A percentile compares a stretch with the other conserved stretches of the same genome.
These are phyloP conservation scores for Pelosia muscerda DNA, from an alignment of 2,888 invertebrate genomes.

Conservation along the genomic window DNA sequence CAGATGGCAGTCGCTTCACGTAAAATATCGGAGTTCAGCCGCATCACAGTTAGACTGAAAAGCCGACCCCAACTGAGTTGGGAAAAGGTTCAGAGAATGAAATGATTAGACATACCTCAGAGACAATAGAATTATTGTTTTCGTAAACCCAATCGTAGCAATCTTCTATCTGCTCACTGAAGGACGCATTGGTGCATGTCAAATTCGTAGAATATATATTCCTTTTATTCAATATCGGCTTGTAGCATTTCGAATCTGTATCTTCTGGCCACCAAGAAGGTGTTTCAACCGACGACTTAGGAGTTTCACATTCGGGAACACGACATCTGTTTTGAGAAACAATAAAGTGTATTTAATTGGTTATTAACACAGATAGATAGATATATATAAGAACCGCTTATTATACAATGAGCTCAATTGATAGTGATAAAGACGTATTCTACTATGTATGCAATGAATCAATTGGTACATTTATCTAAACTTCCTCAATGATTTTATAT, in stretches of 20 bases:
- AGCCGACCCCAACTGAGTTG: no score
- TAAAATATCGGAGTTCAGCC: no score
- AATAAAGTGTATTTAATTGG: background rate
- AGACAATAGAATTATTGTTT: constrained; percentile 69
- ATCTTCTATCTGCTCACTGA: constrained; percentile 59
- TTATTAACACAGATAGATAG: background rate
- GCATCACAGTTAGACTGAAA: no score
- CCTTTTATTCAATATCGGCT: constrained; percentile 59
- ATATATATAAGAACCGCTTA: constrained; percentile 24
- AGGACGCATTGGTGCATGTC: constrained; percentile 66
- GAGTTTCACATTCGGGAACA: constrained; percentile 70
- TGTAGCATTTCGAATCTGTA: constrained; percentile 64
- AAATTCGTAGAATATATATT: constrained; percentile 52
- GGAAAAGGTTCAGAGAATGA: no score
- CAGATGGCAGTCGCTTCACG: no score
- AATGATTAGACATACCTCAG: constrained; percentile 61
- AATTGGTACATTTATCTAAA: constrained; percentile 1
- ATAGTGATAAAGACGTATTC: constrained; percentile 11
- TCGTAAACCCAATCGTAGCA: constrained; percentile 77
- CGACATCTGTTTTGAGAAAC: constrained; percentile 62
- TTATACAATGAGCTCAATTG: constrained; percentile 44
- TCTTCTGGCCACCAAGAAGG: constrained; percentile 74
- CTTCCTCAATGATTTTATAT: background rate
- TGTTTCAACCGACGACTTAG: constrained; percentile 48
- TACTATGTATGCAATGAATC: background rate